These are phyloP conservation scores for Endotricha flammealis DNA, from an alignment of 2,888 invertebrate species.

Conservation along the genomic window DNA sequence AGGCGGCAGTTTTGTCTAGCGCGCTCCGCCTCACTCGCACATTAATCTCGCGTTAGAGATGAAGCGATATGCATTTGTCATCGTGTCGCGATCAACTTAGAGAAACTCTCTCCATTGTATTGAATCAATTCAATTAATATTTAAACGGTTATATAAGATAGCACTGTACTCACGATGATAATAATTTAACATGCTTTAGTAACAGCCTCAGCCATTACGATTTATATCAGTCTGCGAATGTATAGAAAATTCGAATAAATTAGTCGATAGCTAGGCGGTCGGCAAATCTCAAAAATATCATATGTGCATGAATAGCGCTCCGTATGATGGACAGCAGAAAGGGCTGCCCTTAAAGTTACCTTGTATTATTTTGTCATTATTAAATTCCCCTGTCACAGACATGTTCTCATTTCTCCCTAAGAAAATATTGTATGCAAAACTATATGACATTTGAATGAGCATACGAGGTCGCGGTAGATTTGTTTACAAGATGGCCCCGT, in stretches of 20 bases:
- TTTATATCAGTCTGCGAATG: conserved; percentile 15
- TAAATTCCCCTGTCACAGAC: conserved; percentile 74
- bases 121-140: conserved; percentile 69
- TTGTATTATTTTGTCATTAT: conserved; percentile 79
- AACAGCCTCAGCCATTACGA: conserved; percentile 1
- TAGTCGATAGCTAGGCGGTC: conserved; percentile 69
- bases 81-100: conserved; percentile 68
- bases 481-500: conserved; percentile 46
- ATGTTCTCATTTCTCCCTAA: conserved; percentile 68
- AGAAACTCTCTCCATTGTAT: conserved; percentile 66
- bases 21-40: conserved; percentile 54
- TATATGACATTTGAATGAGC: conserved; percentile 77
- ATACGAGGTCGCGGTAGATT: conserved; percentile 61
- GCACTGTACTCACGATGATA: conserved; percentile 18
- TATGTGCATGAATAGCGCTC: conserved; percentile 71
- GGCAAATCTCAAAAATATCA: conserved; percentile 71
- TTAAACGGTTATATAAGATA: conserved; percentile 43
- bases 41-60: conserved; percentile 71
- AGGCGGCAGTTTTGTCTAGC: conserved; percentile 70
- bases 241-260: conserved; percentile 45
- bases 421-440: conserved; percentile 79
- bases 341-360: conserved; percentile 72
- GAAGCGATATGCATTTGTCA: conserved; percentile 76
- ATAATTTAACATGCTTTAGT: conserved; percentile 10
- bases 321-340: conserved; percentile 77